phyloP scores from a whole-genome alignment of 2,113 vertebrate species.

The Plestiodon gilberti region DNA sequence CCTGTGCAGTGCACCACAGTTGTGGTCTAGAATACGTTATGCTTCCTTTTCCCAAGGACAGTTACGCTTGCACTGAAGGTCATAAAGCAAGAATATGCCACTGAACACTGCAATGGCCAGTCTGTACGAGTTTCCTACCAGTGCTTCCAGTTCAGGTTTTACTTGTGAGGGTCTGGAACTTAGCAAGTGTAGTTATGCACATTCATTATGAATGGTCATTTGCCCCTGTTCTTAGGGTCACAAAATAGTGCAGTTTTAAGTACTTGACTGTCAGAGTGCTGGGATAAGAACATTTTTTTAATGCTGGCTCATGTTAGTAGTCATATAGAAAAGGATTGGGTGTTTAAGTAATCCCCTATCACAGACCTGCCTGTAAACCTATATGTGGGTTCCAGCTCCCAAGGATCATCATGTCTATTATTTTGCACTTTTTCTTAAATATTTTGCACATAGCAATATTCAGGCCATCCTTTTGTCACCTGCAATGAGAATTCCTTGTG shows the following conservation, averaged over 20 bases:
- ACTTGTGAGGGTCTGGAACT: constrained; percentile 52
- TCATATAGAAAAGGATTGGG: constrained; percentile 14
- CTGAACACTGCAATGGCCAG: constrained; percentile 17
- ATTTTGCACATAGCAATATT: background rate
- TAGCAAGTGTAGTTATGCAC: constrained; percentile 17
- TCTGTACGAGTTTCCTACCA: constrained; percentile 40
- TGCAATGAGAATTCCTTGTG: background rate
- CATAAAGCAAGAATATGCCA: constrained; percentile 27
- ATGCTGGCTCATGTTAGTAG: constrained; percentile 12
- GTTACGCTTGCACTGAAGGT: constrained; percentile 26
- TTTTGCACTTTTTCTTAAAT: constrained; percentile 56
- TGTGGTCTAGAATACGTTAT: background rate
- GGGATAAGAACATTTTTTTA: background rate
- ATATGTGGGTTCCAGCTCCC: background rate
- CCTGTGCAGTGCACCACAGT: constrained; percentile 29
- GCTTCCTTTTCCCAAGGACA: constrained; percentile 32
- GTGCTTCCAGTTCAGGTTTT: constrained; percentile 52
- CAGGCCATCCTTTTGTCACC: background rate
- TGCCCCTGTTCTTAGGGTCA: constrained; percentile 44
- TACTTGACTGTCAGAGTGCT: constrained; percentile 1
- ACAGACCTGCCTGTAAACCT: constrained; percentile 21
- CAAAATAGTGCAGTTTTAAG: constrained; percentile 28
- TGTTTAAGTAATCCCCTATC: no score
- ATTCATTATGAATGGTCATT: constrained; percentile 40
- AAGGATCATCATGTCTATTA: background rate